Evolutionary conservation across 2,113 vertebrate species (phyloP).

Genomic region (Muntiacus reevesi): DNA sequence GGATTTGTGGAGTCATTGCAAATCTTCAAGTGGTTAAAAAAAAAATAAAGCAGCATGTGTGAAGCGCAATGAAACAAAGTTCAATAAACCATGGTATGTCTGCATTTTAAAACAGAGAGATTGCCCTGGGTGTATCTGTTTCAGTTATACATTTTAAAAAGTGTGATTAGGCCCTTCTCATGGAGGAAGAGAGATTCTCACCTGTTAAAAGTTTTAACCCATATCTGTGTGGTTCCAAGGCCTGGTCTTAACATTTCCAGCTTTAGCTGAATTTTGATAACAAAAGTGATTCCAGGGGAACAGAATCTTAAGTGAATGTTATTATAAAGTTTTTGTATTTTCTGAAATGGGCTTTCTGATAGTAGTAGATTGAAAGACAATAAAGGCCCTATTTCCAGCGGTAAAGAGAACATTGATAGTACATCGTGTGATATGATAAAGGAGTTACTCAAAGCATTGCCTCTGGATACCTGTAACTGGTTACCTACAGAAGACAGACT

Average conservation of each 20-base stretch:
- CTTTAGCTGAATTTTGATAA: neutral
- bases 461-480: neutral
- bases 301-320: neutral
- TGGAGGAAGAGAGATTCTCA: neutral
- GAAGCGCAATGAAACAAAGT: neutral
- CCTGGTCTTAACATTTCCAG: neutral
- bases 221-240: neutral
- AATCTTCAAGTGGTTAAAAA: neutral
- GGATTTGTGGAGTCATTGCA: neutral
- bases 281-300: neutral
- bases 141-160: neutral
- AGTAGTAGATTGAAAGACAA: neutral
- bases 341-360: neutral
- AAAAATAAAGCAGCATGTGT: neutral
- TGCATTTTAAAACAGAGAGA: neutral
- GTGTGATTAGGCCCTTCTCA: neutral
- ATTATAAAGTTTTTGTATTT: neutral
- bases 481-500: neutral
- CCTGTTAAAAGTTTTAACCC: neutral
- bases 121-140: neutral
- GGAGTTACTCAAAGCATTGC: neutral
- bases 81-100: neutral
- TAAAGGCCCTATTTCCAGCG: neutral
- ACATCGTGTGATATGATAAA: neutral
- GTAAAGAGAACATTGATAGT: neutral